Conservation (phyloP, 1,140 invertebrate genomes). For the Drosophila trapezifrons region DNA sequence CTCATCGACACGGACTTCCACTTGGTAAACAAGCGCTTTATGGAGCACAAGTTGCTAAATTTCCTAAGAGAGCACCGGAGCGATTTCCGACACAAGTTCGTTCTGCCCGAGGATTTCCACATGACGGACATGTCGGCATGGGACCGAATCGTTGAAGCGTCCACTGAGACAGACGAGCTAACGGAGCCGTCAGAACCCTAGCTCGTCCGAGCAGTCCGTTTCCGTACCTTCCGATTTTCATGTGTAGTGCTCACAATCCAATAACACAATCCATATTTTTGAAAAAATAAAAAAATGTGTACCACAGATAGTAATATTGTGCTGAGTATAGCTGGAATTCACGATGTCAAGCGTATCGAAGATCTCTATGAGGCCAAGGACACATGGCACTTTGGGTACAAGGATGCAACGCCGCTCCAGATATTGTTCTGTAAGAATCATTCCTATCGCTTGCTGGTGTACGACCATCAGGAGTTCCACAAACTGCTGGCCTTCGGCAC, state of each 20-base stretch:
- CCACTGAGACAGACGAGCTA: background rate
- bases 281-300: conserved; percentile 26
- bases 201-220: conserved; percentile 16
- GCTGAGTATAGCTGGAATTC: conserved; percentile 23
- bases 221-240: conserved; percentile 1
- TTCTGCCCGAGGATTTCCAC: conserved; percentile 66
- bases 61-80: conserved; percentile 55
- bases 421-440: conserved; percentile 43
- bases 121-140: background rate
- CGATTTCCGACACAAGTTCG: conserved; percentile 57
- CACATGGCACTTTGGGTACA: conserved; percentile 37
- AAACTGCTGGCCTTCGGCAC: conserved; percentile 45
- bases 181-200: background rate
- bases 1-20: conserved; percentile 12
- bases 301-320: background rate
- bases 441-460: conserved; percentile 46
- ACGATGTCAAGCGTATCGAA: conserved; percentile 29
- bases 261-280: conserved; percentile 5
- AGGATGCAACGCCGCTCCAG: conserved; percentile 9
- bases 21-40: conserved; percentile 34
- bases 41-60: conserved; percentile 55
- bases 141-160: background rate
- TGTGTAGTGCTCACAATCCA: conserved; percentile 3
- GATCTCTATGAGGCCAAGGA: conserved; percentile 9
- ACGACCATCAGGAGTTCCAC: background rate